Evolutionary conservation across 1,140 invertebrate species (phyloP).

Genomic region (Eriocheir sinensis): DNA sequence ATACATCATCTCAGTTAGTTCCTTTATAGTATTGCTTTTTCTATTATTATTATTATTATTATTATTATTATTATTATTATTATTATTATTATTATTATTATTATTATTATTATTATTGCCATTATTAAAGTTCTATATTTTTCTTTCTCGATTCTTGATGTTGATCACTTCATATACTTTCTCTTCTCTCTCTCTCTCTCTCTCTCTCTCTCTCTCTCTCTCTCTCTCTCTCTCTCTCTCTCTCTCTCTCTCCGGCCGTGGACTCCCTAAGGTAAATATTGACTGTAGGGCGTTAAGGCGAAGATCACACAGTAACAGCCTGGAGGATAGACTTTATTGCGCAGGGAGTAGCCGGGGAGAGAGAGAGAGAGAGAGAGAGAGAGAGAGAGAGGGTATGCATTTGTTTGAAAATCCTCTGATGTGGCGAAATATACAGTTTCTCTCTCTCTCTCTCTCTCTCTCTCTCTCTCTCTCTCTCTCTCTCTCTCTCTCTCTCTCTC

Average conservation of each 20-base stretch:
- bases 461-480: not conserved
- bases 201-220: not conserved
- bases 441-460: not conserved
- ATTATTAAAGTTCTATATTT: no score
- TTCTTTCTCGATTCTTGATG: no score
- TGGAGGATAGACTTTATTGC: not conserved
- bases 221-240: slow-evolving; percentile 14
- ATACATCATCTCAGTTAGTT: no score
- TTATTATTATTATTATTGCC: no score
- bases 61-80: no score
- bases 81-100: no score
- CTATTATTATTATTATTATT: no score
- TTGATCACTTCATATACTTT: no score
- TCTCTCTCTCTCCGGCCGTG: not conserved
- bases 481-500: slow-evolving; percentile 12
- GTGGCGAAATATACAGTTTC: not conserved
- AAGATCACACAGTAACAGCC: not conserved
- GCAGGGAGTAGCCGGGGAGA: not conserved
- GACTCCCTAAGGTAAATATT: not conserved
- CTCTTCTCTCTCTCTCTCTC: no score
- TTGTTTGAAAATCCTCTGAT: not conserved
- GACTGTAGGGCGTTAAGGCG: not conserved
- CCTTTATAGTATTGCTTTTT: no score
- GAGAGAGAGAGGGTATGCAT: not conserved
- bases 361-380: slow-evolving; percentile 18